Conservation (phyloP, 2,797 vertebrate species). For the Lithobates pipiens region DNA sequence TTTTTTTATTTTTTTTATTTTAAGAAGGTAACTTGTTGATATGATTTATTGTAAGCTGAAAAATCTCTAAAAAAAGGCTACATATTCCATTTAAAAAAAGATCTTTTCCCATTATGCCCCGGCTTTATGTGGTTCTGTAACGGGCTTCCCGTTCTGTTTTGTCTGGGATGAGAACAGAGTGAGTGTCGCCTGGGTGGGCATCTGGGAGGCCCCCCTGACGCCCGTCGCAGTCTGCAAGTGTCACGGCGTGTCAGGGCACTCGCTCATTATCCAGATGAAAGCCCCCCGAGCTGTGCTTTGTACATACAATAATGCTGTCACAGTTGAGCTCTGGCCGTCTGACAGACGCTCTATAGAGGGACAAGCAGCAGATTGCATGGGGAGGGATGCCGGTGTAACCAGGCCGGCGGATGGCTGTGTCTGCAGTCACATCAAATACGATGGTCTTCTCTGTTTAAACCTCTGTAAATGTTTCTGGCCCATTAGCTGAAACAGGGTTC, state of each 20-base stretch:
- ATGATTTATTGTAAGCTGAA: no score
- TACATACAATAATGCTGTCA: constrained; percentile 33
- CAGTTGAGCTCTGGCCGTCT: not conserved
- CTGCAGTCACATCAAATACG: not conserved
- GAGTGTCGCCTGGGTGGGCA: not conserved
- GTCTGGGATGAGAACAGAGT: not conserved
- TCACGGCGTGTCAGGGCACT: not conserved
- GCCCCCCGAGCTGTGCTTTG: constrained; percentile 1
- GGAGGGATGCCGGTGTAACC: not conserved
- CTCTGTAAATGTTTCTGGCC: not conserved
- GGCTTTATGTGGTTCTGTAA: no score
- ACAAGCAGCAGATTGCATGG: not conserved
- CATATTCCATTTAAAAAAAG: no score
- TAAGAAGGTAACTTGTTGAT: no score
- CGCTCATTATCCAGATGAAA: not conserved
- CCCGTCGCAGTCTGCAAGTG: constrained; percentile 32
- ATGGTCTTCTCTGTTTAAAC: not conserved
- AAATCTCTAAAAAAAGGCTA: no score
- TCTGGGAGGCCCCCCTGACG: constrained; percentile 17
- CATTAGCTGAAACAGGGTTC: not conserved
- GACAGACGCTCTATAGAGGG: constrained; percentile 4
- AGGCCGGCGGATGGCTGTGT: constrained; percentile 2
- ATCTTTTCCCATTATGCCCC: no score
- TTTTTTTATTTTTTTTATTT: no score
- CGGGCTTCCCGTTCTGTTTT: no score